Base-by-base conservation (phyloP, 2,113 vertebrate genomes). In the Trinectes maculatus region DNA sequence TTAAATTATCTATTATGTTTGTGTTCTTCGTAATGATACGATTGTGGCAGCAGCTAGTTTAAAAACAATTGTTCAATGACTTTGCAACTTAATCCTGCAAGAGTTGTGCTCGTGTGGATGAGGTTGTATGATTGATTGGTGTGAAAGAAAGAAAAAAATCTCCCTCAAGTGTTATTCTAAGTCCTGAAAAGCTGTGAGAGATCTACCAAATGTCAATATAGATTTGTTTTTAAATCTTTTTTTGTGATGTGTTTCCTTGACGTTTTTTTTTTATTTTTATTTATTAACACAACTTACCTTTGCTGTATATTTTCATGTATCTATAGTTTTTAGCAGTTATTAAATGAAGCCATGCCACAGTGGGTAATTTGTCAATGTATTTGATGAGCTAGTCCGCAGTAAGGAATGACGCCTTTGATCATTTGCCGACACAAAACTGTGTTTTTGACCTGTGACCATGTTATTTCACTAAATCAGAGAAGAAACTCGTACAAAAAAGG, bases 401-500 rank as follows among this genome's bases (percentile, higher is more conserved):
- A 42, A 53, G 57, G 67, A 66, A 48, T 7, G 7, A 48, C 4
- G 36, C 53, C 55, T 71, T 62, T 67, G 33, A 3, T 36, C 8
- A 52, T 79, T 72, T 64, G 46, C 71, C 54, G 71, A 79, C 77
- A 75, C 47, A 44, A 51, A 51, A 63, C 62, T 34, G 56, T 76
- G 67, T 69, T 80, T 72, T 77, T 75, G 78, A 70, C 59, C 70
- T 54, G 79, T 85, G 72, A 56, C 59, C 62, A 59, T 77, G 72
- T 79, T 74, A 71, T 69, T 86, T 81, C 71, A 86, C 77, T 83
- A 90, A 78, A 86, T 76, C 83, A 65, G 74, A 87, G 28, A 69
- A 89, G 85, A 87, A 88, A 79, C 84, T 87, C 87, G 92, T 94
- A 92, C 91, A 91, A 85, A 91, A 85, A 85, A 87, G 88, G 89